Conservation (phyloP, 2,797 vertebrate genomes). For the Manis javanica region DNA sequence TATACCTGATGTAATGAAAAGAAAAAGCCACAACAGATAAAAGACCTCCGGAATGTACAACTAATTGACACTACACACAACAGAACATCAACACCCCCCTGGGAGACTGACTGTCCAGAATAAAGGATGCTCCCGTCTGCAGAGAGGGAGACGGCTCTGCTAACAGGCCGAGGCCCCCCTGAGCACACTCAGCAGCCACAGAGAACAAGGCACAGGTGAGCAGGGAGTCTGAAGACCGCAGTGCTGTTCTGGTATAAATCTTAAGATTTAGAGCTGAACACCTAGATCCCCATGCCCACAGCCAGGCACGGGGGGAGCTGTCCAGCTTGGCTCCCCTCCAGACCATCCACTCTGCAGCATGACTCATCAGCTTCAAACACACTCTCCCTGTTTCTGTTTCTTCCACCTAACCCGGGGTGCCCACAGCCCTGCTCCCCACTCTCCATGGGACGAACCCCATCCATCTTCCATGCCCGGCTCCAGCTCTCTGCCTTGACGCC, state of each 20-base stretch:
- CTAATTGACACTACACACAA: no score
- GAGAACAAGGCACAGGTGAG: background rate
- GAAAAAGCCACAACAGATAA: no score
- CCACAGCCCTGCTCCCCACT: background rate
- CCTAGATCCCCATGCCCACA: background rate
- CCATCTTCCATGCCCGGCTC: background rate
- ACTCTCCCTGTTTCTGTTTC: background rate
- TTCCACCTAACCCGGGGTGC: background rate
- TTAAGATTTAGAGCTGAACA: background rate
- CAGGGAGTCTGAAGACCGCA: background rate
- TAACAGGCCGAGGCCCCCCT: background rate
- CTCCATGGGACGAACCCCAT: background rate
- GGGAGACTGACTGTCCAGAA: background rate
- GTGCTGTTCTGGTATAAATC: background rate
- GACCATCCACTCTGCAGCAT: background rate
- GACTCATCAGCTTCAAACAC: background rate
- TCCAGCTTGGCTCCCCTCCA: no score
- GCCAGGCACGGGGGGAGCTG: accelerated
- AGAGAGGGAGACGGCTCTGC: background rate
- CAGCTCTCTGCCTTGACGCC: background rate
- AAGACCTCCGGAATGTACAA: no score
- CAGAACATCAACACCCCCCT: background rate
- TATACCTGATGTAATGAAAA: no score
- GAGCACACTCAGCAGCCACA: background rate
- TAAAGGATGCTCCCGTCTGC: background rate